Percentiles rank a stretch among this genome's conserved stretches.
Evolutionary conservation across 1,140 invertebrate genomes (phyloP).

Genomic region (Lysiphlebus fabarum): DNA sequence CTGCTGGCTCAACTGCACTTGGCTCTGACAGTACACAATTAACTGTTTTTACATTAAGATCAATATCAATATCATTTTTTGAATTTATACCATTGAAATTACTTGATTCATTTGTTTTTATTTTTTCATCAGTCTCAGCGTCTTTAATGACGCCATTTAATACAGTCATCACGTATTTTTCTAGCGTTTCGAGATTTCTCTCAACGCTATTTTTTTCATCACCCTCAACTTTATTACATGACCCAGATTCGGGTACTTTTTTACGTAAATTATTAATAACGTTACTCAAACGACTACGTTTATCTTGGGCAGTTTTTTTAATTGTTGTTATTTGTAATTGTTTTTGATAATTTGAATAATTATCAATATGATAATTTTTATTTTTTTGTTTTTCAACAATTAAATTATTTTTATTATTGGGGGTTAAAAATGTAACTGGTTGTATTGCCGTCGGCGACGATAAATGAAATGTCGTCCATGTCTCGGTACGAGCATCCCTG

Average conservation of each 20-base stretch:
- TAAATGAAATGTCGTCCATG: constrained; percentile 25
- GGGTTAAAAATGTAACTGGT: too few relatives aligned
- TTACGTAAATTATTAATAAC: constrained; percentile 51
- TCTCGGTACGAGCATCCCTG: constrained; percentile 35
- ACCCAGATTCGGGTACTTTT: constrained; percentile 41
- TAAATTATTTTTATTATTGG: too few relatives aligned
- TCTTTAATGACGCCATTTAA: constrained; percentile 51
- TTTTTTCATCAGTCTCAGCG: constrained; percentile 30
- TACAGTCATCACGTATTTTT: constrained; percentile 53
- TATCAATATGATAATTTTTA: constrained; percentile 6
- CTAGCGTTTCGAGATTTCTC: constrained; percentile 45
- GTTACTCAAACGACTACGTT: constrained; percentile 49
- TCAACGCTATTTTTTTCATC: constrained; percentile 41
- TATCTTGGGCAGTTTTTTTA: constrained; percentile 45
- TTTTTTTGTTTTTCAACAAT: not conserved
- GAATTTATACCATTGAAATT: constrained; percentile 16
- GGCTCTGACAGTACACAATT: constrained; percentile 6
- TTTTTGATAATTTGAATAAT: constrained; percentile 2
- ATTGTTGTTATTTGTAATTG: constrained; percentile 25
- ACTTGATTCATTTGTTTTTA: constrained; percentile 7
- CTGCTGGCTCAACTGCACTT: constrained; percentile 8
- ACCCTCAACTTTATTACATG: constrained; percentile 24
- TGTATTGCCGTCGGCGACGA: constrained; percentile 27
- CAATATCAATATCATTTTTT: constrained; percentile 8
- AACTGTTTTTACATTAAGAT: not conserved